phyloP scores from a whole-genome alignment of 2,888 invertebrate species.

The Patella pellucida region DNA sequence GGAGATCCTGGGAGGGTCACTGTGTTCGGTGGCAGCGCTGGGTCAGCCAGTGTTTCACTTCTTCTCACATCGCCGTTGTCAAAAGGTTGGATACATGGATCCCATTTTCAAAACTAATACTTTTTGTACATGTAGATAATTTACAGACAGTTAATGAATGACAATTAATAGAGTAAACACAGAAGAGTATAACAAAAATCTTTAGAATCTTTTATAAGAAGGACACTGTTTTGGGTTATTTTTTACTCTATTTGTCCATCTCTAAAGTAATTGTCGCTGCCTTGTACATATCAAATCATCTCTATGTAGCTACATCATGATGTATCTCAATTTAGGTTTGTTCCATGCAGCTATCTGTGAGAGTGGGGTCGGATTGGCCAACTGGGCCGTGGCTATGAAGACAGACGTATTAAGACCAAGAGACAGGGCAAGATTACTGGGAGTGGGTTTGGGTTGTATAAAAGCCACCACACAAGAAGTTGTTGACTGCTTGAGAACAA shows the following conservation, averaged over 20 bases:
- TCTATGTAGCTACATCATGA: too few relatives aligned
- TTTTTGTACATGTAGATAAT: too few relatives aligned
- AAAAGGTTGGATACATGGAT: neutral
- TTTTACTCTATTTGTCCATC: too few relatives aligned
- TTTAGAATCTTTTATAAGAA: too few relatives aligned
- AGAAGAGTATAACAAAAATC: too few relatives aligned
- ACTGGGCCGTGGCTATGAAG: neutral
- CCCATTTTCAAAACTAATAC: too few relatives aligned
- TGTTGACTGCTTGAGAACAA: neutral
- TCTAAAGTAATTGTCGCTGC: too few relatives aligned
- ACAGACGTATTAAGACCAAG: neutral
- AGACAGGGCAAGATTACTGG: neutral
- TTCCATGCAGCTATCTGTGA: conserved; percentile 7
- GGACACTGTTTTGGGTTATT: too few relatives aligned
- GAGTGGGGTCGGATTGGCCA: neutral
- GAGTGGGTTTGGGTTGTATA: neutral
- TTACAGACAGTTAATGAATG: too few relatives aligned
- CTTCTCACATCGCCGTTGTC: neutral
- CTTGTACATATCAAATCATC: too few relatives aligned
- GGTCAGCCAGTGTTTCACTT: neutral
- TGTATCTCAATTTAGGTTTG: neutral
- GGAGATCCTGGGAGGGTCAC: conserved; percentile 2
- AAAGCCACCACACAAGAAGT: neutral
- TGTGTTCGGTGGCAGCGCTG: neutral
- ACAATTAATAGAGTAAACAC: too few relatives aligned